Conservation (phyloP, 2,797 vertebrate genomes). For the Eidolon dupreanum region DNA sequence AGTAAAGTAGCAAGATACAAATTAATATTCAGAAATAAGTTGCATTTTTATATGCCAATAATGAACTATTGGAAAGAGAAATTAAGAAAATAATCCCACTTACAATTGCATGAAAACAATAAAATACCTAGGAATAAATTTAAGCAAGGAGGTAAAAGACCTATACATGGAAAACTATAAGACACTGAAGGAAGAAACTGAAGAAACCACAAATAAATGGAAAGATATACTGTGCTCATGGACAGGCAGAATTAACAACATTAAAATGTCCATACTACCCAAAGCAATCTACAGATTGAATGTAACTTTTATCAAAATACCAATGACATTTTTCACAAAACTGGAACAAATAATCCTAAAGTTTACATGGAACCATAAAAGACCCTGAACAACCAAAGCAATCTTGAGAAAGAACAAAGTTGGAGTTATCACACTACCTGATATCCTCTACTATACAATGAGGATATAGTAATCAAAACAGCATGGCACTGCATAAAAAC, state of each 20-base stretch:
- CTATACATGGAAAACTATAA: neutral
- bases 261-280: neutral
- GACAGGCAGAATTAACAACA: neutral
- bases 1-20: neutral
- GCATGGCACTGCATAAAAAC: neutral
- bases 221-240: neutral
- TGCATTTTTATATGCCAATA: neutral
- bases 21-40: neutral
- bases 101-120: neutral
- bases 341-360: neutral
- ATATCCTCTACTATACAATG: neutral
- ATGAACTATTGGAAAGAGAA: neutral
- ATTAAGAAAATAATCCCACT: neutral
- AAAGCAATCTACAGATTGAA: neutral
- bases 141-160: neutral
- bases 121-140: neutral
- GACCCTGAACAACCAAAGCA: neutral
- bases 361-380: neutral
- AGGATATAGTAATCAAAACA: neutral
- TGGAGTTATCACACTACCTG: neutral
- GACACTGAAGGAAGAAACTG: neutral
- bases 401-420: neutral
- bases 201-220: neutral
- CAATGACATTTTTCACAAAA: neutral
- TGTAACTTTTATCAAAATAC: neutral